Evolutionary conservation across 2,888 invertebrate genomes (phyloP), one percentile per base, ranked within the genome.

Genomic region (Erpobdella octoculata): DNA sequence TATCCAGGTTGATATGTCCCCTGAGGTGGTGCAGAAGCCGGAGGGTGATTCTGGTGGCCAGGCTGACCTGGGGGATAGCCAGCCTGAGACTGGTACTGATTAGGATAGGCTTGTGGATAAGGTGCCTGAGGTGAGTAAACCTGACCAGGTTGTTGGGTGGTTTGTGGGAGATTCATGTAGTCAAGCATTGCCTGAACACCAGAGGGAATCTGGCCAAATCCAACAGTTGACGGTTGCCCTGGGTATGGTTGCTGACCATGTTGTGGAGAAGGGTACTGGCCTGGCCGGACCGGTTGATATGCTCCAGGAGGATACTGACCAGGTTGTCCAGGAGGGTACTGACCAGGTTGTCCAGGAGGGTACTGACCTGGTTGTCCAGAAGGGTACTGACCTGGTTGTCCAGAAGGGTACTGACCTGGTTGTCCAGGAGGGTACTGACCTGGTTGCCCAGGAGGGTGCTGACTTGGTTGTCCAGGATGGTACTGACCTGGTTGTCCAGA

Each of bases 21-120:
- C 15, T 62, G 62, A 33, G 21, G 33, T 4, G 62, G 62, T 6
- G 62, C 31, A 35, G 28, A 62, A 62, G n/a, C n/a, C n/a, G 31
- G 31, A 35, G 62, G 62, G n/a, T 62, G 35, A 33, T n/a, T n/a
- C 4, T 35, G n/a, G n/a, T 62, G 62, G 28, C 62, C 35, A n/a
- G 58, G 70, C 15, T 70, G 58, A 28, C 70, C 37, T 15, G 68
- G 46, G 58, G 31, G 62, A 35, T 62, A 33, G n/a, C 62, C 62
- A n/a, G 62, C 8, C 33, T 62, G 62, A n/a, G 46, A 12, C 46
- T 12, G 46, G n/a, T 41, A 41, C n/a, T 41, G 46, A 41, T n/a
- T n/a, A 15, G 46, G n/a, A 41, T 41, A 41, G 28, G 31, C 62
- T 28, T n/a, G 33, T 35, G 62, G 6, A 62, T 28, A 18, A 62